Base-by-base conservation (phyloP, 2,797 vertebrate genomes). In the Pangasius sanitwongsei region DNA sequence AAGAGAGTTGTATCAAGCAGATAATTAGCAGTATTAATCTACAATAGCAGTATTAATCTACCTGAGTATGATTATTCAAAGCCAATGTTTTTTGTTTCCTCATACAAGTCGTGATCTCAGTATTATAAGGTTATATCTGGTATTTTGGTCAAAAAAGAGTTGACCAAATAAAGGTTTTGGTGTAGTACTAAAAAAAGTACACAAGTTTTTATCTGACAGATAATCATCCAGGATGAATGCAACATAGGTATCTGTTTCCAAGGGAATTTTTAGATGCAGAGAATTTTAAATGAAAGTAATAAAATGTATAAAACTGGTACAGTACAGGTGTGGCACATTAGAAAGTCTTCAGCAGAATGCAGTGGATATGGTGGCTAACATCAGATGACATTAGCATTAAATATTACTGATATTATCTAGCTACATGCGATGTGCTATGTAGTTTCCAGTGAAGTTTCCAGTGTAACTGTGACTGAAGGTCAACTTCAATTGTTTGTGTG, bases 161-260 rank as follows among this genome's bases (percentile, higher is more conserved):
- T n/a, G 15, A 77, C 41, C 28, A 15, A 1, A 50, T 80, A 37
- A 23, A 67, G 9, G 12, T 67, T 87, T 78, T 53, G 41, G 31
- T 53, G 61, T 80, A 34, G 0, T 44, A 31, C 34, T 25, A 44
- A 16, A 83, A 44, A 59, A 90, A 85, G 23, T 84, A 70, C 74
- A 81, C 23, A 48, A 18, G 48, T 78, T 53, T 25, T 78, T 78
- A 78, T 78, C 25, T 4, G 23, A 48, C 41, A 55, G 20, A 55
- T 12, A 78, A 78, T 59, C 2, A 13, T 82, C 11, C 57, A 61
- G 34, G 31, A 37, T 82, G 34, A 82, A 61, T 59, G 55, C 53
- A 81, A 82, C 34, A 61, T 15, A 82, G 31, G 2, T 37, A 34
- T 57, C 3, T 7, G 20, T 34, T 80, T 34, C 53, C 44, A 81